Evolutionary conservation across 37 sponge, comb jelly and placozoan genomes (phyloP), one percentile per base, ranked within the genome.

Genomic region (Agelas oroides): DNA sequence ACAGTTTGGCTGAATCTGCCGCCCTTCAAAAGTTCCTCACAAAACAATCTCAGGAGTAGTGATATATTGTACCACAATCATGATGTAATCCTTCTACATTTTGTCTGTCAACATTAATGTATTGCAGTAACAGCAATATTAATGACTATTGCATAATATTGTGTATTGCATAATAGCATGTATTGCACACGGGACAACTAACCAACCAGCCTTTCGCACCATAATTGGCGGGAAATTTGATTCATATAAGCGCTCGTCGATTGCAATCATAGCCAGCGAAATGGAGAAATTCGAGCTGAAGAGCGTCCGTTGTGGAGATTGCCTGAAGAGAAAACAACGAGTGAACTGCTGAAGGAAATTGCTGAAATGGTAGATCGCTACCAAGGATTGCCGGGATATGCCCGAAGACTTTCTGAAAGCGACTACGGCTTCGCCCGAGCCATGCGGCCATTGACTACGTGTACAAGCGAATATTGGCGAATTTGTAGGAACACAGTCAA

Each of bases 371-470:
- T n/a, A 5, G 25, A 39, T 1, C 5, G 62, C 35, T 78, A 64
- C 27, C 24, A 71, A 2, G 16, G 15, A 16, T 35, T 70, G 46
- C 24, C 76, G 23, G 57, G 40, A 8, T 31, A 12, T 53, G 85
- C 56, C 20, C 35, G 63, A 16, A 12, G 15, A n/a, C 73, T 84
- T 63, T 72, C 64, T 84, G 33, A 25, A n/a, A 19, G 31, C n/a
- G n/a, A n/a, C n/a, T n/a, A 21, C 35, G 57, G 14, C n/a, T 81
- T 81, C 27, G 71, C 82, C 27, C 59, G 71, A 24, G 82, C 82
- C 31, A 84, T 80, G n/a, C n/a, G 88, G 76, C 70, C 21, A 52
- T 88, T 17, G 62, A 88, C 18, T 88, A 59, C 41, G 78, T 88
- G 13, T 33, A 88, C 53, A 52, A 76, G 21, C 65, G 18, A 88